Conservation (phyloP, 2,888 invertebrate genomes). For the Brachylomia viminalis region DNA sequence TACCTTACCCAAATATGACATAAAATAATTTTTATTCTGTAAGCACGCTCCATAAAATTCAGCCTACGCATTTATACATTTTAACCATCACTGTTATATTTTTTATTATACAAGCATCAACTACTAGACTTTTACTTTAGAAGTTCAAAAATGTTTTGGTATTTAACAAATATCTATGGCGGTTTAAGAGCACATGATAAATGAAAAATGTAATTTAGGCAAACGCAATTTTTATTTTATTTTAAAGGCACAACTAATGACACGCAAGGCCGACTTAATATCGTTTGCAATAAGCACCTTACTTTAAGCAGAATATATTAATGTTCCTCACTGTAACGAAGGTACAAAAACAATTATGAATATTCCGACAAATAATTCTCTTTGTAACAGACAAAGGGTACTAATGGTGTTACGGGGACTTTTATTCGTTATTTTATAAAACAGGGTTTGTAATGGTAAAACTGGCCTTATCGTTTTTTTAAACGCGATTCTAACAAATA, state of each 20-base stretch:
- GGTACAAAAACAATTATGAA: conserved; percentile 41
- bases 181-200: background rate
- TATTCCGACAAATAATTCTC: conserved; percentile 40
- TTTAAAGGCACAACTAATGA: conserved; percentile 9
- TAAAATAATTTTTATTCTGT: background rate
- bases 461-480: background rate
- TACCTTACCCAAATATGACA: background rate
- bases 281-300: conserved; percentile 8
- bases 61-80: background rate
- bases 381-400: conserved; percentile 41
- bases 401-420: conserved; percentile 22
- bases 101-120: background rate
- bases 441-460: background rate
- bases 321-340: conserved; percentile 22
- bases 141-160: background rate
- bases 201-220: background rate
- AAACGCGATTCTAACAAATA: background rate
- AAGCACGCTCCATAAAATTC: background rate
- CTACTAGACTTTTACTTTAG: background rate
- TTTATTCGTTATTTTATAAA: conserved; percentile 17
- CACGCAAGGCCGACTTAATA: background rate
- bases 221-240: background rate
- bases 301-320: conserved; percentile 32
- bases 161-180: background rate
- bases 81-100: background rate